phyloP scores from a whole-genome alignment of 1,140 invertebrate species.

The Phthorimaea operculella region DNA sequence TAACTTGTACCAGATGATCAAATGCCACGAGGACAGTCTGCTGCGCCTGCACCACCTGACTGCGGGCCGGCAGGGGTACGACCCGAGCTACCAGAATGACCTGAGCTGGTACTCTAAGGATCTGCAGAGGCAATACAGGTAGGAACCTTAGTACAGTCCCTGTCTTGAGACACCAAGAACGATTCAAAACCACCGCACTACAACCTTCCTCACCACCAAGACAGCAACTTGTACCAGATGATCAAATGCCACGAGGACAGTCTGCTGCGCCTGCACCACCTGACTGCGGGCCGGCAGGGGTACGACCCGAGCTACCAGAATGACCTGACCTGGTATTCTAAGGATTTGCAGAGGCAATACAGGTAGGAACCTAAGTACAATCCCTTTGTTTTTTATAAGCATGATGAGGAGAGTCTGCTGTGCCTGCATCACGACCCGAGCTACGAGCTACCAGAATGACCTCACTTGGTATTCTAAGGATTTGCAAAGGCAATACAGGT shows the following conservation, averaged over 20 bases:
- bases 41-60: conserved; percentile 53
- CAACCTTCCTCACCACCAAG: conserved; percentile 29
- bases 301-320: conserved; percentile 49
- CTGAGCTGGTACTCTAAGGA: conserved; percentile 55
- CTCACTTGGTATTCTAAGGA: conserved; percentile 54
- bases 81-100: conserved; percentile 46
- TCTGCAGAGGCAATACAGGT: conserved; percentile 50
- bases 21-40: conserved; percentile 58
- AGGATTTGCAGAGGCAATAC: conserved; percentile 52
- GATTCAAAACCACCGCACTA: conserved; percentile 40
- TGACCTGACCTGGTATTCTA: conserved; percentile 51
- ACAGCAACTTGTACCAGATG: conserved; percentile 56
- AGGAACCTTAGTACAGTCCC: conserved; percentile 44
- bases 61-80: conserved; percentile 46
- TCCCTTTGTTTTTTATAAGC: too few relatives aligned
- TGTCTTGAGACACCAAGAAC: background rate
- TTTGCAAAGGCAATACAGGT: conserved; percentile 50
- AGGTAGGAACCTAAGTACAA: conserved; percentile 48
- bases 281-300: conserved; percentile 46
- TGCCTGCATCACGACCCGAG: conserved; percentile 52
- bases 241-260: conserved; percentile 63
- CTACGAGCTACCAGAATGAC: too few relatives aligned
- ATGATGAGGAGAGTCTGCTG: conserved; percentile 53
- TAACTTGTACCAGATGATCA: conserved; percentile 60
- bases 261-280: conserved; percentile 47